Evolutionary conservation across 2,113 vertebrate genomes (phyloP).

Genomic region (Lycocorax pyrrhopterus): DNA sequence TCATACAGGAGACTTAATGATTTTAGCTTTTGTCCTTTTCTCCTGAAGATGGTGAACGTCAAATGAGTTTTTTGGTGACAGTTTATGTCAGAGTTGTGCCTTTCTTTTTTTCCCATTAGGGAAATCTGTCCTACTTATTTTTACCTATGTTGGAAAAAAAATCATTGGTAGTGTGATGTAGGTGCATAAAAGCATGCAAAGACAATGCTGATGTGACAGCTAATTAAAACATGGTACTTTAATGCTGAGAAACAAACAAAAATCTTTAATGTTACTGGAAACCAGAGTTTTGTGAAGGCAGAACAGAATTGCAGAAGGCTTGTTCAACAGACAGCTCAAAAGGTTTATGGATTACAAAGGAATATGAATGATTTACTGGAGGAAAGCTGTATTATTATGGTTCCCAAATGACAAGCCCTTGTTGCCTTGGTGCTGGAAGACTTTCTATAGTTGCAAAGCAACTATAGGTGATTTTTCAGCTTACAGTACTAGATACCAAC

Average conservation of each 20-base stretch:
- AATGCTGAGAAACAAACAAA: neutral
- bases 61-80: neutral
- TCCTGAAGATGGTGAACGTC: neutral
- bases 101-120: neutral
- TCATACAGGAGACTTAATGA: neutral
- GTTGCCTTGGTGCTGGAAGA: neutral
- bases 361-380: neutral
- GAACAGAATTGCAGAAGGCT: neutral
- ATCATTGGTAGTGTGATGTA: neutral
- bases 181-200: neutral
- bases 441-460: neutral
- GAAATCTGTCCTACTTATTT: neutral
- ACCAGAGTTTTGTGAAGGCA: neutral
- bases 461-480: neutral
- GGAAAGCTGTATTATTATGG: neutral
- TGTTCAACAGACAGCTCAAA: neutral
- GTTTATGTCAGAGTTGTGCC: neutral
- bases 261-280: neutral
- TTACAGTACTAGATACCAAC: neutral
- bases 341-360: neutral
- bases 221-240: constrained; percentile 29
- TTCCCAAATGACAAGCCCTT: neutral
- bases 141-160: neutral
- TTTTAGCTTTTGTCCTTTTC: constrained; percentile 13
- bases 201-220: constrained; percentile 3